Evolutionary conservation across 1,140 invertebrate genomes (phyloP), one percentile per base, ranked within the genome.

Genomic region (Papilio machaon): DNA sequence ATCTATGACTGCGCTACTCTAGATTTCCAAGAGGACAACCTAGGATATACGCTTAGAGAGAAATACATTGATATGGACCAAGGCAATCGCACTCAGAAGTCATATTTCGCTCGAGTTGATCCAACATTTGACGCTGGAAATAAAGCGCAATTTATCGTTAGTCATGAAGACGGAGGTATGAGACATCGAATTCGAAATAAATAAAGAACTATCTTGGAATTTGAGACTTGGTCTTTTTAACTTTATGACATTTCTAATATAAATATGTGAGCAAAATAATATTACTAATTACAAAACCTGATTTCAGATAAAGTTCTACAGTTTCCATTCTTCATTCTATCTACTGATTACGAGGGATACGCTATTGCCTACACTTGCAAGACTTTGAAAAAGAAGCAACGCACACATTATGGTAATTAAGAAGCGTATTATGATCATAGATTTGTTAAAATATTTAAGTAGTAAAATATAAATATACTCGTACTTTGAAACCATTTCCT

Each of bases 51-150:
- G 7, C 80, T 93, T 23, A 91, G 88, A 52, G 93, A 94, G 76
- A 93, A 90, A 2, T 94, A 91, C 70, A 89, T 94, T 1, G 88
- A 90, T n/a, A 19, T 84, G 0, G 91, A 91, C 73, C 81, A 89
- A n/a, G 91, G 88, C 1, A 93, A 93, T 73, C 89, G 91, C 23
- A 94, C 92, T 10, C 92, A 94, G 78, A 93, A 94, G 83, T 89
- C 88, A 0, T 94, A 94, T 82, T 90, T 93, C 8, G 92, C 93
- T 5, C 92, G 93, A 76, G 92, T 94, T 0, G 93, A 94, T 67
- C 93, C 93, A 0, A 93, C 92, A 8, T 94, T 94, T 81, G 92
- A 93, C 82, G 92, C 92, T 75, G 92, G 89, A 35, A 92, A 88
- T 47, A 92, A 87, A 54, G 93, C 92, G 0, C 86, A 91, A 78